phyloP scores from a whole-genome alignment of 2,113 vertebrate genomes.

The Isurus oxyrinchus region DNA sequence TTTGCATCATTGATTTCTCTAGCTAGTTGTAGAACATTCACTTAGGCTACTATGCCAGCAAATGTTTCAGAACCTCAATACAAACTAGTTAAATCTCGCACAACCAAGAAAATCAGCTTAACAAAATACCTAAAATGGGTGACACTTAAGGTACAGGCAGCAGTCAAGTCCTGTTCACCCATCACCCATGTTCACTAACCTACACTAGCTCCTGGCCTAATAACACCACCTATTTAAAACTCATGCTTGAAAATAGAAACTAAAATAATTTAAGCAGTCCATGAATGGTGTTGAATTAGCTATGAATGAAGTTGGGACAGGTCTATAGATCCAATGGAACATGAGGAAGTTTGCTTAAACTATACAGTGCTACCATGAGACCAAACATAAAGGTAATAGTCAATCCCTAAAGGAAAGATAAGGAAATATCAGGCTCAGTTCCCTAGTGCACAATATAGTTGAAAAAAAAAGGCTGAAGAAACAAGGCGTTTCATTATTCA shows the following conservation, averaged over 20 bases:
- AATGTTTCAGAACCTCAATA: neutral
- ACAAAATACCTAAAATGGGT: neutral
- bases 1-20: neutral
- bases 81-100: neutral
- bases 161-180: neutral
- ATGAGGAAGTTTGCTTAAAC: neutral
- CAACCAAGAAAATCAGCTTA: neutral
- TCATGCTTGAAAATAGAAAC: neutral
- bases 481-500: neutral
- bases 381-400: neutral
- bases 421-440: neutral
- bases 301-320: neutral
- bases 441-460: neutral
- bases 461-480: neutral
- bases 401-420: neutral
- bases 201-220: neutral
- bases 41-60: neutral
- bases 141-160: neutral
- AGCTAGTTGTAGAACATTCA: neutral
- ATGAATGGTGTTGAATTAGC: neutral
- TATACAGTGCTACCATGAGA: neutral
- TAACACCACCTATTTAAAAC: neutral
- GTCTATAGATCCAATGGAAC: neutral
- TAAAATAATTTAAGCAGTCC: neutral
- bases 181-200: neutral